Conservation (phyloP, 2,113 vertebrate genomes). For the Sapayoa aenigma region DNA sequence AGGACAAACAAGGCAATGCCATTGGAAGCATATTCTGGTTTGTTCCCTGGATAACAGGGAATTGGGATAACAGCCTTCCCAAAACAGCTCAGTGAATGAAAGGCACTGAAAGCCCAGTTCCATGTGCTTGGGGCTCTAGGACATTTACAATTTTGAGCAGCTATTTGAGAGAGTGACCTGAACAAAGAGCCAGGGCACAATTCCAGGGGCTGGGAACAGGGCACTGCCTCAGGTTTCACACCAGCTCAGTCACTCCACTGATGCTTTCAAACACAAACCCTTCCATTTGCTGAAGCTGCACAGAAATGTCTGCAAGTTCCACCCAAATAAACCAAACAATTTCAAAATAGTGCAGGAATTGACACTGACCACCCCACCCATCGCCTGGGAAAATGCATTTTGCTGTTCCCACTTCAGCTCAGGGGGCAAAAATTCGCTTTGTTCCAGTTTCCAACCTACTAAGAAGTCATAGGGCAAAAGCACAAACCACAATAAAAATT, state of each 20-base stretch:
- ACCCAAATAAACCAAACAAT: rapidly evolving
- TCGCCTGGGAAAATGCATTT: neutral
- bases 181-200: neutral
- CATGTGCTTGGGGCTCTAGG: neutral
- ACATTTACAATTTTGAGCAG: neutral
- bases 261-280: neutral
- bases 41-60: neutral
- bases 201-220: neutral
- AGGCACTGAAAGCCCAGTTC: neutral
- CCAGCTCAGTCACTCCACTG: rapidly evolving
- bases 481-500: neutral
- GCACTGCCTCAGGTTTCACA: neutral
- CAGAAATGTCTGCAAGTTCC: neutral
- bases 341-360: rapidly evolving
- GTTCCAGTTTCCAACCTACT: neutral
- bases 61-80: neutral
- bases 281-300: neutral
- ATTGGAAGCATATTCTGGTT: rapidly evolving
- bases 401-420: neutral
- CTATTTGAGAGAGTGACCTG: too few relatives aligned
- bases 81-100: too few relatives aligned
- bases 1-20: rapidly evolving
- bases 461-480: neutral
- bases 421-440: neutral
- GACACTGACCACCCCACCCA: neutral